A percentile compares a stretch with the other conserved stretches of the same genome.
These are phyloP conservation scores for Lepidocyrtinus sp. DNA, from an alignment of 2,888 invertebrate species.

Conservation along the genomic window DNA sequence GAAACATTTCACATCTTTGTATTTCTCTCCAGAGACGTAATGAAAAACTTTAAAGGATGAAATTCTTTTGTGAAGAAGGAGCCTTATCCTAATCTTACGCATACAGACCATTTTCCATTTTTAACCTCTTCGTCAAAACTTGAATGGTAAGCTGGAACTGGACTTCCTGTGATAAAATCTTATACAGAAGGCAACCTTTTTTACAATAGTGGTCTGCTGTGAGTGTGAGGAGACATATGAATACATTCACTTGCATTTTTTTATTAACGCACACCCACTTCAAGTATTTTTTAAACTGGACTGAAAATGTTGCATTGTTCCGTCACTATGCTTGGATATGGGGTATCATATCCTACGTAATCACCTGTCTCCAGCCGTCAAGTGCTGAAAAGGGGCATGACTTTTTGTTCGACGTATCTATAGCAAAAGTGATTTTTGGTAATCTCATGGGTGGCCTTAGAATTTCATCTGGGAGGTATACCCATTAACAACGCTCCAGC, in stretches of 20 bases:
- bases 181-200: conserved; percentile 5
- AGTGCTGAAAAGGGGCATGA: conserved; percentile 1
- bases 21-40: background rate
- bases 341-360: background rate
- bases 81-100: too few relatives aligned
- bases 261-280: background rate
- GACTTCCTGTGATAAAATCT: conserved; percentile 10
- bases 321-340: background rate
- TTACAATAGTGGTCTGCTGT: background rate
- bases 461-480: conserved; percentile 11
- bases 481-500: background rate
- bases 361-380: conserved; percentile 18
- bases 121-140: background rate
- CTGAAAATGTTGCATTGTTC: background rate
- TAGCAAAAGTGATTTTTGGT: conserved; percentile 6
- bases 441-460: conserved; percentile 15
- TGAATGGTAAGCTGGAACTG: background rate
- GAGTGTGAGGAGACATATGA: background rate
- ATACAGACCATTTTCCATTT: too few relatives aligned
- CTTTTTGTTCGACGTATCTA: conserved; percentile 6
- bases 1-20: too few relatives aligned
- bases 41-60: conserved; percentile 7
- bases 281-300: background rate
- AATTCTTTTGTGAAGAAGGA: background rate
- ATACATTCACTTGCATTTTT: background rate